Percentiles rank a stretch among this genome's conserved stretches.
These are phyloP conservation scores for Thripadectes ignobilis DNA, from an alignment of 2,797 vertebrate genomes.

Conservation along the genomic window DNA sequence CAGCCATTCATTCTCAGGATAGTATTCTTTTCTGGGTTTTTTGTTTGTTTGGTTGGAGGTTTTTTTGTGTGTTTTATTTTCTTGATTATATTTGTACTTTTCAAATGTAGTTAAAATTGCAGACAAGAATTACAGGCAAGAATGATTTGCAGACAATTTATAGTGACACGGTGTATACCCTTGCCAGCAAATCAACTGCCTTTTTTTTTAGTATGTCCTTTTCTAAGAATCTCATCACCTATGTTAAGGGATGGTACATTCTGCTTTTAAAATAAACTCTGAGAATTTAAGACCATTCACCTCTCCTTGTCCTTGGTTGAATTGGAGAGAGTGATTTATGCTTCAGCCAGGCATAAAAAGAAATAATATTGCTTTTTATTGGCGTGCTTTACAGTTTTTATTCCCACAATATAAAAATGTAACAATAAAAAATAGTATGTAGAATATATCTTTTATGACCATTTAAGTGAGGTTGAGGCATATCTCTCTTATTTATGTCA, in stretches of 20 bases:
- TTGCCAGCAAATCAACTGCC: conserved; percentile 60
- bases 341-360: conserved; percentile 52
- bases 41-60: neutral
- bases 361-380: conserved; percentile 56
- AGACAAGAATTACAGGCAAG: conserved; percentile 41
- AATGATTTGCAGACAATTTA: conserved; percentile 62
- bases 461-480: neutral
- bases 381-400: conserved; percentile 44
- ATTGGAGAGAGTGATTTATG: conserved; percentile 66
- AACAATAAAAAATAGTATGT: conserved; percentile 6
- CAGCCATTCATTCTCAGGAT: neutral
- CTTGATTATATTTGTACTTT: conserved; percentile 57
- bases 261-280: conserved; percentile 70
- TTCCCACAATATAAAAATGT: conserved; percentile 30
- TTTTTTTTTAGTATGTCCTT: conserved; percentile 50
- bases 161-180: conserved; percentile 31
- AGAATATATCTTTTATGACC: neutral
- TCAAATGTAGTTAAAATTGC: conserved; percentile 37
- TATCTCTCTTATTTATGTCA: neutral
- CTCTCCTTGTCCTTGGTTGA: conserved; percentile 56
- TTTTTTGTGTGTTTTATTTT: neutral
- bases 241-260: conserved; percentile 71
- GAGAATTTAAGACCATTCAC: conserved; percentile 70
- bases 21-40: neutral
- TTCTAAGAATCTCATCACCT: conserved; percentile 70